Base-by-base conservation (phyloP, 2,888 invertebrate genomes). In the Limnephilus auricula region DNA sequence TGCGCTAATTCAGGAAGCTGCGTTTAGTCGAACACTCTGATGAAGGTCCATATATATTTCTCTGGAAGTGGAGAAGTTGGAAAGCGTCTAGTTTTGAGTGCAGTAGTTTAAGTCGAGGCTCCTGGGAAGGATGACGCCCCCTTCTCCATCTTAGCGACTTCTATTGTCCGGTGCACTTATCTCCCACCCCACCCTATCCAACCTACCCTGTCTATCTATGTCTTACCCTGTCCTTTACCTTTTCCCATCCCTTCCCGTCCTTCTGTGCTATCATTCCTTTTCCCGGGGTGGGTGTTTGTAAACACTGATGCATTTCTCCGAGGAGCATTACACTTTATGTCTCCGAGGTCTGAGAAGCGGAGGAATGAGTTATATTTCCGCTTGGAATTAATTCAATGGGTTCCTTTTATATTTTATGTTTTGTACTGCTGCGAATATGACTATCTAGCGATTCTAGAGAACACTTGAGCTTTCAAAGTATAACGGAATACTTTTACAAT, bases 161-260 rank as follows among this genome's bases (percentile, higher is more conserved):
- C 80, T 80, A 80, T 80, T 80, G 80, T 80, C 80, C 80, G 80
- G 15, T 80, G 80, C 80, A 80, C 80, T 80, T 80, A 80, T 31
- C 80, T 80, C 32, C 80, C 18, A 15, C 80, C 32, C 50, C 18
- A 4, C 2, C 65, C n/a, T 65, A 65, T n/a, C 25, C 65, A 25
- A 65, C 10, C 65, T 65, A 65, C 65, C 65, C 65, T 25, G 25
- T n/a, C 25, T 65, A 25, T 65, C 65, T 65, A 65, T 65, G 45
- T 45, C 45, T 45, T 45, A 65, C 65, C 25, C 65, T 65, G 25
- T 65, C 65, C 65, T 65, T 65, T 65, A 6, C 65, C 25, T 9
- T 65, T 65, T 9, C 25, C 65, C 65, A n/a, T 25, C 65, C 65
- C 6, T 25, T 65, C 65, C 25, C n/a, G 65, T 65, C 65, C 65